Base-by-base conservation (phyloP, 2,797 vertebrate genomes). In the Siniperca obscura region DNA sequence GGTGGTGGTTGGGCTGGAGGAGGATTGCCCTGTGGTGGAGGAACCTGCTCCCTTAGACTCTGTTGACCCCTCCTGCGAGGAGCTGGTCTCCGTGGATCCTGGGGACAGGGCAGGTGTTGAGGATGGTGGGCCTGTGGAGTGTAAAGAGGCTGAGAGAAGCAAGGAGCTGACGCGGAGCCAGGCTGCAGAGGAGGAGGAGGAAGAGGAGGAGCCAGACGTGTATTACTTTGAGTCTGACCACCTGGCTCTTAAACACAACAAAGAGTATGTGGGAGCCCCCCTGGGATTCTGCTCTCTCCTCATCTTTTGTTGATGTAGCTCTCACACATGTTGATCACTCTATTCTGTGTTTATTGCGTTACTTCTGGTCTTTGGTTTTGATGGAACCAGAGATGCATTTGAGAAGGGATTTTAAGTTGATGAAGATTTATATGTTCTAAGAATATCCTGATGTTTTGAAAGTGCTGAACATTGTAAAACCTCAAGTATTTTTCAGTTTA, bases 191-290 rank as follows among this genome's bases (percentile, higher is more conserved):
- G 95, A 80, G 6, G 88, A 89, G 65, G 88, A 93, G 62, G 95
- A 81, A 1, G 97, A 98, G 71, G 98, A 99, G 87, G 98, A 99
- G 83, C 98, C 98, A 80, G 98, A 99, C 83, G 98, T 99, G 88
- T 99, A 99, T 97, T 99, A 97, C 96, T 99, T 99, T 96, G 98
- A 99, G 95, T 99, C 98, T 65, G 98, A 99, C 96, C 98, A 99
- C 96, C 96, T 99, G 97, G 98, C 98, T 94, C 96, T 99, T 91
- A 99, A 99, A 98, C 98, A 99, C 96, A 99, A 99, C 97, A 99
- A 99, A 99, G 98, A 99, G 98, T 99, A 99, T 95, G 98, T 99
- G 95, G 94, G 93, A 90, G 60, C 82, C 81, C 88, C 70, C 59
- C 0, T 1, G 77, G 60, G 82, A 75, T 69, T 73, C 65, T 64